phyloP scores from a whole-genome alignment of 2,797 vertebrate genomes.

The Neomorphus geoffroyi region DNA sequence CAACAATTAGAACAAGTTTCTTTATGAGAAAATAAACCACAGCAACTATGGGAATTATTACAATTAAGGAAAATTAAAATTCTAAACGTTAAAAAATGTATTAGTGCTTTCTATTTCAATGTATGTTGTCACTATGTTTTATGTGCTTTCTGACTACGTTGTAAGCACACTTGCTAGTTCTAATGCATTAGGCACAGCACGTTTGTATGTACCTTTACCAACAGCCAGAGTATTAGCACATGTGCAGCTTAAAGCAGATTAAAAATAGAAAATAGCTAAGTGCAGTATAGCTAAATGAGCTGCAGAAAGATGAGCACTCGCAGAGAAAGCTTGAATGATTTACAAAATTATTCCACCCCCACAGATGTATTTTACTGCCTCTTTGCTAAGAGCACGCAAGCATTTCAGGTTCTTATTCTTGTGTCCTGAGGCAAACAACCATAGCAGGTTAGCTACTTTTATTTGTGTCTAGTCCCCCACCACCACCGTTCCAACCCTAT shows the following conservation, averaged over 20 bases:
- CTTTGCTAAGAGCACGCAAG: neutral
- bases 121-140: fast-evolving
- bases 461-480: neutral
- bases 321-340: conserved; percentile 36
- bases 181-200: neutral
- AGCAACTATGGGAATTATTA: neutral
- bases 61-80: neutral
- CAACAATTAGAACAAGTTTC: neutral
- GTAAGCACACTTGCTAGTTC: neutral
- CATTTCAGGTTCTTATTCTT: neutral
- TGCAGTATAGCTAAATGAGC: neutral
- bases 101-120: neutral
- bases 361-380: neutral
- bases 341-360: conserved; percentile 19
- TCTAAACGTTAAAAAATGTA: neutral
- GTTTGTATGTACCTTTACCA: neutral
- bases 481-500: neutral
- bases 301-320: neutral
- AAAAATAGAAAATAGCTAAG: conserved; percentile 37
- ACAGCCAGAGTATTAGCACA: neutral
- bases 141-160: neutral
- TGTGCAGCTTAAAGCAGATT: conserved; percentile 20
- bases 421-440: neutral
- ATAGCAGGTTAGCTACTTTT: no score
- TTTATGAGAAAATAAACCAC: neutral